Base-by-base conservation (phyloP, 2,797 vertebrate genomes). In the Paedocypris micromegethes region DNA sequence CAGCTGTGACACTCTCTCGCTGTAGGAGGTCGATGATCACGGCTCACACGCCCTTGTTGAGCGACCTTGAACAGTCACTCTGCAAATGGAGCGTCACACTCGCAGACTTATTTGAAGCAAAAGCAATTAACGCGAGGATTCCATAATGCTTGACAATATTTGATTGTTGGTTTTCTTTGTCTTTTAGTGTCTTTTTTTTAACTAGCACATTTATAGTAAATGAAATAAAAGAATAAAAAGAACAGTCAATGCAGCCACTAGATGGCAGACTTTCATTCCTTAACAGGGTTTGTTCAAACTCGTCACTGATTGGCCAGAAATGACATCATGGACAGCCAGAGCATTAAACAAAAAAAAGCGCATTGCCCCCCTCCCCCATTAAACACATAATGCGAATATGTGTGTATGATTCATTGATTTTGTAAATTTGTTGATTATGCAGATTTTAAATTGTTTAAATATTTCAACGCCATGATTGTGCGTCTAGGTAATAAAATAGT, bases 181-280 rank as follows among this genome's bases (percentile, higher is more conserved):
- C 23, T 65, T 64, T 46, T 3, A 38, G 9, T 4, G 9, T 3
- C 1, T 23, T 23, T 5, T 5, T 47, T 47, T 47, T 4, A 8
- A 8, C 2, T 5, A 4, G 8, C 46, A 8, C 8, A 5, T 9
- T 9, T 9, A 44, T 23, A 23, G 23, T 23, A 23, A 23, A 23
- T 23, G 23, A 23, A 23, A 23, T 23, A 23, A 23, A 23, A 1
- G 23, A 1, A 23, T 23, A 23, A 23, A 23, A 43, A 40, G 6
- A 46, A 68, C 9, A 38, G 45, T 9, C 39, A 38, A 42, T 38
- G 44, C 7, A 49, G 44, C 69, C 77, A 75, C 74, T 68, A 75
- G 77, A 75, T 73, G 71, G 74, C 74, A 73, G 64, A 58, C 71
- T 71, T 68, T 58, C 44, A 52, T 55, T 62, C 45, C 45, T 45